Conservation (phyloP, 2,113 vertebrate genomes). For the Coreoperca whiteheadi region DNA sequence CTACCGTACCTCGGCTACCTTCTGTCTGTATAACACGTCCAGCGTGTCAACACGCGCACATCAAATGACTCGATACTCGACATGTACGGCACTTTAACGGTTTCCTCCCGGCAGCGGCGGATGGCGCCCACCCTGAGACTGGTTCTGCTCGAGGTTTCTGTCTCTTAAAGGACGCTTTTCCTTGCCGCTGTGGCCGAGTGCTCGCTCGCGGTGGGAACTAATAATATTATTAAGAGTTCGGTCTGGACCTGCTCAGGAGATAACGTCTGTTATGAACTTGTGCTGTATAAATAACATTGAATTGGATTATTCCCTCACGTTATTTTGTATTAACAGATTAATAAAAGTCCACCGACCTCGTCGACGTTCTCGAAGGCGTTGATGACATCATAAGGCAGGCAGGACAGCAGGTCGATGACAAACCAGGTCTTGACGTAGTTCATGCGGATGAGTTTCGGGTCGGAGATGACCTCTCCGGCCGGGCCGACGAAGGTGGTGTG, state of each 20-base stretch:
- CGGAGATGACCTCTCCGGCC: conserved; percentile 96
- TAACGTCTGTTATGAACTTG: too few relatives aligned
- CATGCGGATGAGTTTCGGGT: conserved; percentile 97
- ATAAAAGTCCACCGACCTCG: conserved; percentile 87
- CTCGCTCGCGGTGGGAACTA: too few relatives aligned
- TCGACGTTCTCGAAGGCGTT: conserved; percentile 99
- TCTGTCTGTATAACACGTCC: background rate
- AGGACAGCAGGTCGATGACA: conserved; percentile 97
- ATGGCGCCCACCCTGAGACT: too few relatives aligned
- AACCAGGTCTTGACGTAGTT: conserved; percentile 99
- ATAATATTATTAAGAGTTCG: too few relatives aligned
- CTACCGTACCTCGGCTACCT: background rate
- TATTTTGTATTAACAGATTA: background rate
- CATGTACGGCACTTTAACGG: background rate
- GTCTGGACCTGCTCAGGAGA: too few relatives aligned
- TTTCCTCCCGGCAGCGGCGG: too few relatives aligned
- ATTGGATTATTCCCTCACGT: background rate
- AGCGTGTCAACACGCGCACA: too few relatives aligned
- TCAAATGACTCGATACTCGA: background rate
- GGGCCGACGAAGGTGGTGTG: conserved; percentile 98
- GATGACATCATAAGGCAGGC: conserved; percentile 97
- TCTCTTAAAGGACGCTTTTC: too few relatives aligned
- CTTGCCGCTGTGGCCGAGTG: too few relatives aligned
- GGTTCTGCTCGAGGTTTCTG: too few relatives aligned
- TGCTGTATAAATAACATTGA: too few relatives aligned